These are phyloP conservation scores for Leucophenga varia DNA, from an alignment of 1,140 invertebrate genomes.

Conservation along the genomic window DNA sequence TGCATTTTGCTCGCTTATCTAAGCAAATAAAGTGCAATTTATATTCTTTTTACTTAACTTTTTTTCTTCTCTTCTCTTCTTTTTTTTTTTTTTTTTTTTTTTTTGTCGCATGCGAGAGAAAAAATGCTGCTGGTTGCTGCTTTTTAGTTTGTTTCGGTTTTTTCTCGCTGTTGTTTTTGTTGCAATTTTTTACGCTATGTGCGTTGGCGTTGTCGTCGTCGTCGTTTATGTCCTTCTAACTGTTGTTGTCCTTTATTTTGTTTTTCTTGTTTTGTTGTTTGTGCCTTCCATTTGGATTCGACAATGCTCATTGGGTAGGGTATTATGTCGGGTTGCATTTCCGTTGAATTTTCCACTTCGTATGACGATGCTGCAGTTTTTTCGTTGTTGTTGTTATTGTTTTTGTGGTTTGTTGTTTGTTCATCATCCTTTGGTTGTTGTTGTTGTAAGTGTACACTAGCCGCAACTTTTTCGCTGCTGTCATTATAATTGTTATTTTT, in stretches of 20 bases:
- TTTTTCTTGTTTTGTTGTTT: constrained; percentile 22
- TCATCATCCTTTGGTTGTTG: constrained; percentile 2
- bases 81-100: too few species aligned
- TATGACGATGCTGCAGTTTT: constrained; percentile 8
- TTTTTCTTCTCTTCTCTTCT: too few species aligned
- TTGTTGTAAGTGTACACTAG: constrained; percentile 5
- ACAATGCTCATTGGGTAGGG: constrained; percentile 44
- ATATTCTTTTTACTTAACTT: too few species aligned
- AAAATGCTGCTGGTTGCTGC: constrained; percentile 26
- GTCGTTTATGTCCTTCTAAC: constrained; percentile 16
- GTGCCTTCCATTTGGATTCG: constrained; percentile 34
- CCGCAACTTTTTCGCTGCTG: not conserved
- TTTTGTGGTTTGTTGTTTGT: constrained; percentile 15
- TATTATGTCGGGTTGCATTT: constrained; percentile 50
- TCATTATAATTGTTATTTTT: constrained; percentile 5
- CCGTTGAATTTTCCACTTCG: constrained; percentile 28
- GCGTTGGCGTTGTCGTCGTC: constrained; percentile 1
- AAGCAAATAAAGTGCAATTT: too few species aligned
- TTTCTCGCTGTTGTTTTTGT: constrained; percentile 9
- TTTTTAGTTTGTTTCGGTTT: not conserved
- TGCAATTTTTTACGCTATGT: constrained; percentile 5
- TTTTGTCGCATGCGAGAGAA: constrained; percentile 23
- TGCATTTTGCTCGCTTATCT: too few species aligned
- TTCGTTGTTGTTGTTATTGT: constrained; percentile 22
- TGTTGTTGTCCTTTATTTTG: constrained; percentile 21